A percentile compares a stretch with the other conserved stretches of the same genome.
Evolutionary conservation across 64 coral and sea anemone genomes (phyloP).

Genomic region (Orbicella faveolata): DNA sequence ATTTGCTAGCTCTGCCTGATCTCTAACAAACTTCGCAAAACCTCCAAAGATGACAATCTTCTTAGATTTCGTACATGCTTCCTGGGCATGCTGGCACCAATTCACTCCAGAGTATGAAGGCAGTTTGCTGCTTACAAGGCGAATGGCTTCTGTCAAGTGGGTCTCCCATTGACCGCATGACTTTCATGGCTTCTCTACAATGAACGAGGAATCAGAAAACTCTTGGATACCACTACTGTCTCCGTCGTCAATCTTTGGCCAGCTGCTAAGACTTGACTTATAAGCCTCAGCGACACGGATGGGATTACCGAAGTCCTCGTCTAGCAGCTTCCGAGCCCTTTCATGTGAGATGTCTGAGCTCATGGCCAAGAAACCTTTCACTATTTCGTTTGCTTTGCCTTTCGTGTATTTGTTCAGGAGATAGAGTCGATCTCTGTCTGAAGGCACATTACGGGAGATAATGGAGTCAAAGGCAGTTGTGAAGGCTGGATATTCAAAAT

Average conservation of each 20-base stretch:
- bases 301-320: conserved; percentile 58
- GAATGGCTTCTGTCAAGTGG: conserved; percentile 19
- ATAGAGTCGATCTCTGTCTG: too few relatives aligned
- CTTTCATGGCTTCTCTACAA: background rate
- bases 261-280: conserved; percentile 43
- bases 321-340: background rate
- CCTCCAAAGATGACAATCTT: conserved; percentile 16
- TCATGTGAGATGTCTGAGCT: conserved; percentile 48
- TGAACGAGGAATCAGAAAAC: conserved; percentile 44
- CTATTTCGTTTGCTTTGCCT: too few relatives aligned
- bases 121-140: background rate
- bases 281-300: conserved; percentile 64
- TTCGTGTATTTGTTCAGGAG: too few relatives aligned
- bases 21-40: conserved; percentile 17
- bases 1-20: conserved; percentile 16
- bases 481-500: too few relatives aligned
- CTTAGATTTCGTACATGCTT: background rate
- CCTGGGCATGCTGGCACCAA: conserved; percentile 44
- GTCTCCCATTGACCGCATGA: conserved; percentile 24
- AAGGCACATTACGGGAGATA: too few relatives aligned
- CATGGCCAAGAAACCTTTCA: background rate
- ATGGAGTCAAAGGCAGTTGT: too few relatives aligned
- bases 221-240: conserved; percentile 38
- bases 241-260: conserved; percentile 37
- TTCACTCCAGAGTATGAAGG: background rate